phyloP scores from a whole-genome alignment of 2,888 invertebrate species.

The Rotaria macrura region DNA sequence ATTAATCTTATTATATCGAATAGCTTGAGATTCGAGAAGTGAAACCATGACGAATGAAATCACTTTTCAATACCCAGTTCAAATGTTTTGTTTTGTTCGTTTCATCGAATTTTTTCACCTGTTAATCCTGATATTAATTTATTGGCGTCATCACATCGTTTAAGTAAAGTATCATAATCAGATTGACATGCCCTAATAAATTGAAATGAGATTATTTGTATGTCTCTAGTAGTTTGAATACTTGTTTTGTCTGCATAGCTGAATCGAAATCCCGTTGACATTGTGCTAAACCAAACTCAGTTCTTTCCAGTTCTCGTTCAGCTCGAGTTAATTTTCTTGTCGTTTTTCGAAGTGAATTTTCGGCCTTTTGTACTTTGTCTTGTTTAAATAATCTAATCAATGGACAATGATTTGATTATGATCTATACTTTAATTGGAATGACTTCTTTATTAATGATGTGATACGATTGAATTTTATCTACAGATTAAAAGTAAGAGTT shows the following conservation, averaged over 20 bases:
- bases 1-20: constrained; percentile 40
- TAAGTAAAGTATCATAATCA: constrained; percentile 46
- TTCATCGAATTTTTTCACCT: constrained; percentile 48
- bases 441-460: constrained; percentile 84
- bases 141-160: constrained; percentile 41
- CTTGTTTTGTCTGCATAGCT: constrained; percentile 40
- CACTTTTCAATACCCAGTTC: constrained; percentile 36
- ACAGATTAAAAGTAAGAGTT: too few species aligned
- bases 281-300: constrained; percentile 39
- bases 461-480: constrained; percentile 50
- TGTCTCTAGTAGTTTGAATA: not conserved
- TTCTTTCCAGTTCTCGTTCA: constrained; percentile 37
- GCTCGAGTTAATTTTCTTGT: not conserved
- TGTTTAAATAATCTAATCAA: not conserved
- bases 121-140: constrained; percentile 46
- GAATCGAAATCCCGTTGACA: constrained; percentile 40
- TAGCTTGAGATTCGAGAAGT: too few species aligned
- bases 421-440: constrained; percentile 66
- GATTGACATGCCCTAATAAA: constrained; percentile 39
- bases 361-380: not conserved
- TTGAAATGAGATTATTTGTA: too few species aligned
- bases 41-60: too few species aligned
- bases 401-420: too few species aligned
- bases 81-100: constrained; percentile 47
- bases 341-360: not conserved